A percentile compares a stretch with the other conserved stretches of the same genome.
These are phyloP conservation scores for Melanostoma scalare DNA, from an alignment of 2,888 invertebrate species.

Conservation along the genomic window DNA sequence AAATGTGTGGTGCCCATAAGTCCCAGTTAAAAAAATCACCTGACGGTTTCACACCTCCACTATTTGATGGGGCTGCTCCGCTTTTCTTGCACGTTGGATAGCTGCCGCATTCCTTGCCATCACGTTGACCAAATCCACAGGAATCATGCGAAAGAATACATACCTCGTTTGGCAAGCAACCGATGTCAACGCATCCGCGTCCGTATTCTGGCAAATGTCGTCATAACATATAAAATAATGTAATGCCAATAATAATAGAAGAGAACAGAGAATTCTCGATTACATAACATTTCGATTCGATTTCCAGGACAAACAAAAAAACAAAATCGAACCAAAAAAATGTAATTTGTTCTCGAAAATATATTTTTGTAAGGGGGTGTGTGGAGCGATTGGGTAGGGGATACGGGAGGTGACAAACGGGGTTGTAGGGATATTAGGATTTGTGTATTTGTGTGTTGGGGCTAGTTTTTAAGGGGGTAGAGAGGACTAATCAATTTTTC, in stretches of 20 bases:
- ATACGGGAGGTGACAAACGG: background rate
- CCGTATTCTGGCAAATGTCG: conserved; percentile 86
- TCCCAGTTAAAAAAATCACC: conserved; percentile 78
- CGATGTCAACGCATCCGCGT: conserved; percentile 89
- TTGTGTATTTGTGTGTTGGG: conserved; percentile 47
- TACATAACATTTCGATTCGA: conserved; percentile 73
- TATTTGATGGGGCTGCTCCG: conserved; percentile 76
- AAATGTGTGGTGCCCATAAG: conserved; percentile 44
- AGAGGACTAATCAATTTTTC: conserved; percentile 62
- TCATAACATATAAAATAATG: conserved; percentile 73
- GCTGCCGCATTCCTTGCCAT: conserved; percentile 84
- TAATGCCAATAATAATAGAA: conserved; percentile 73
- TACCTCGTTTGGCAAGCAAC: conserved; percentile 87
- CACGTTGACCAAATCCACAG: conserved; percentile 85
- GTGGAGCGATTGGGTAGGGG: conserved; percentile 9
- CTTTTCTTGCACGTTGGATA: conserved; percentile 86
- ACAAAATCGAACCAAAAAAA: conserved; percentile 71
- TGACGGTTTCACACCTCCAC: conserved; percentile 79
- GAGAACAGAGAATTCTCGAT: conserved; percentile 69
- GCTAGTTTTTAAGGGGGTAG: conserved; percentile 3
- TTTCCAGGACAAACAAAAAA: conserved; percentile 69
- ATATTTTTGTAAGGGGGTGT: conserved; percentile 30
- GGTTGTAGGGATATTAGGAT: background rate
- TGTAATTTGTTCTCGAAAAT: conserved; percentile 58
- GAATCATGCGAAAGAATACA: conserved; percentile 87